Base-by-base conservation (phyloP, 2,888 invertebrate species). In the Drosophila percnosoma region DNA sequence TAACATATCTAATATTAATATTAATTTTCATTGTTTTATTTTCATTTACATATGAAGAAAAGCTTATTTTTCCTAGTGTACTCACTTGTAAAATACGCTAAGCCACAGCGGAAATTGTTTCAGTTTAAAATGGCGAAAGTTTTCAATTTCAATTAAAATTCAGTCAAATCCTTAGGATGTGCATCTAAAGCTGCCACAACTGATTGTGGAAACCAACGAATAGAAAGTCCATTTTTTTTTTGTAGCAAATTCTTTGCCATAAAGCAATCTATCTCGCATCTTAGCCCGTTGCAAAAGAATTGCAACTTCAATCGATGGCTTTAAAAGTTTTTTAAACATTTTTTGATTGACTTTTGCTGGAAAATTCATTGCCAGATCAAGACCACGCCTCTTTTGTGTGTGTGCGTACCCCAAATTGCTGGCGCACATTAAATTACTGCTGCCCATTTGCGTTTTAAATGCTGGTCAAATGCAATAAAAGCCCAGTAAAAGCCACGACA, bases 401-500 rank as follows among this genome's bases (percentile, higher is more conserved):
- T 57, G 53, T 27, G 61, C 67, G 68, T 51, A 67, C 68, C 69
- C 48, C 68, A 58, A 87, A 85, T 87, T 62, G 79, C 82, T 83
- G 70, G 70, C 85, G 67, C 76, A 73, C 82, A 82, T 87, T 87
- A 84, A 87, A 87, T 87, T 78, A 71, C 82, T 58, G 67, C 38
- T 59, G 38, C 58, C 68, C 72, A 42, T 73, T 78, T 79, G 76
- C 72, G 85, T 82, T 82, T 83, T 82, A 87, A 83, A 84, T 85
- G 83, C 70, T 61, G 62, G 67, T 76, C 68, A 85, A 85, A 80
- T 82, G 85, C 85, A 83, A 83, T 83, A 83, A 83, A 83, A 73
- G 83, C 87, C 85, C 86, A 70, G 74, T 71, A 74, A 86, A 80
- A 80, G 83, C 77, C 71, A 83, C 77, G 71, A 70, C 68, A 71